A percentile compares a stretch with the other conserved stretches of the same genome.
phyloP scores from a whole-genome alignment of 2,888 invertebrate species.

The Malacosoma neustria region DNA sequence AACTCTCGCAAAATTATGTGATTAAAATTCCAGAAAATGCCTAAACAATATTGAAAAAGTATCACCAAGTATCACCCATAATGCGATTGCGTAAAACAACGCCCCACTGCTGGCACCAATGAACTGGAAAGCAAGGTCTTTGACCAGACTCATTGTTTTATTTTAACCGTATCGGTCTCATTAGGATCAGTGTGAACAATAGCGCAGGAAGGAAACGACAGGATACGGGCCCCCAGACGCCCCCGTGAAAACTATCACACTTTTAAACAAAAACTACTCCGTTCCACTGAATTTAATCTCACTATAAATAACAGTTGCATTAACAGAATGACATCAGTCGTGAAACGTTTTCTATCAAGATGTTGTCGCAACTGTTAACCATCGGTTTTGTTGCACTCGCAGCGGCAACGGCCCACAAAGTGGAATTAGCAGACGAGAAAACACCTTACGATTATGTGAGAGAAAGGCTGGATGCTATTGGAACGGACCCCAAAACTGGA shows the following conservation, averaged over 20 bases:
- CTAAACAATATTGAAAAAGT: constrained; percentile 38
- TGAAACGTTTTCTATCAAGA: constrained; percentile 42
- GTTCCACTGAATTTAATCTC: constrained; percentile 63
- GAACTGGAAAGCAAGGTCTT: constrained; percentile 73
- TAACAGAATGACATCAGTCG: constrained; percentile 62
- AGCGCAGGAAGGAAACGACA: constrained; percentile 69
- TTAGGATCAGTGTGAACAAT: constrained; percentile 67
- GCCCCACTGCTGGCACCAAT: constrained; percentile 59
- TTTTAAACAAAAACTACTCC: constrained; percentile 38
- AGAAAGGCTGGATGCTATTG: constrained; percentile 47
- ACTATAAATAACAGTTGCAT: constrained; percentile 66
- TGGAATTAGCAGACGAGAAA: constrained; percentile 52
- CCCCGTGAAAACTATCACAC: constrained; percentile 60
- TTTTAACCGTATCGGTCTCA: constrained; percentile 57
- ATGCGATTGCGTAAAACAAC: constrained; percentile 50
- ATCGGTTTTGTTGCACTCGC: constrained; percentile 34
- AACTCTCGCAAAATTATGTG: neutral
- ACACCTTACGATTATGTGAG: constrained; percentile 65
- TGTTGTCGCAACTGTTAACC: constrained; percentile 43
- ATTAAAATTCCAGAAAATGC: constrained; percentile 19
- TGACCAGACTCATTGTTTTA: constrained; percentile 59
- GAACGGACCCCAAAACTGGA: constrained; percentile 42
- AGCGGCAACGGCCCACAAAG: constrained; percentile 34
- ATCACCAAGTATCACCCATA: constrained; percentile 34
- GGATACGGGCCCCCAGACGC: constrained; percentile 38